phyloP scores from a whole-genome alignment of 2,888 invertebrate genomes.

The Platycheirus albimanus region DNA sequence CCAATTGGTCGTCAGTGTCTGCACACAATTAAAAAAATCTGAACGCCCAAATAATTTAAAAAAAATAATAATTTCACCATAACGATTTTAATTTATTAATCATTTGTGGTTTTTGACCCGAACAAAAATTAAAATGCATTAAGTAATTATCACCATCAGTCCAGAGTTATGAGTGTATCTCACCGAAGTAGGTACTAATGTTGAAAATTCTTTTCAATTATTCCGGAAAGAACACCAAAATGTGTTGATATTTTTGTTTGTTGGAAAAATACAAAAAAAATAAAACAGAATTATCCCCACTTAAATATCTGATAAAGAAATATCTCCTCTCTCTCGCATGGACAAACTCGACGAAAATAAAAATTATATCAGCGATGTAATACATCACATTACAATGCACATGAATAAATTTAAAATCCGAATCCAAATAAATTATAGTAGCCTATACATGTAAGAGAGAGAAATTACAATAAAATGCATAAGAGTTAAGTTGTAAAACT shows the following conservation, averaged over 20 bases:
- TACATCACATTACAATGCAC: conserved; percentile 23
- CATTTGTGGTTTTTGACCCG: conserved; percentile 44
- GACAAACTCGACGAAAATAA: background rate
- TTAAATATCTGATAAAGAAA: conserved; percentile 19
- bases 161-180: too few relatives aligned
- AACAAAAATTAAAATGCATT: conserved; percentile 24
- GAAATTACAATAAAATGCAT: background rate
- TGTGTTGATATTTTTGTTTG: conserved; percentile 10
- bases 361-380: background rate
- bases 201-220: conserved; percentile 24
- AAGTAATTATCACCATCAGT: conserved; percentile 1
- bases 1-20: too few relatives aligned
- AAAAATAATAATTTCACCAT: conserved; percentile 14
- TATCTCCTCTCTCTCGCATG: conserved; percentile 12
- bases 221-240: conserved; percentile 19
- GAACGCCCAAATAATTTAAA: background rate
- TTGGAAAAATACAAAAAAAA: background rate
- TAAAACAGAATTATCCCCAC: too few relatives aligned
- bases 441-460: too few relatives aligned
- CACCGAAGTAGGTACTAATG: too few relatives aligned
- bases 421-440: background rate
- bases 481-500: conserved; percentile 16
- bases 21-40: background rate
- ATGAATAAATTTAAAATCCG: conserved; percentile 18
- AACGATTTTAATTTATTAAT: conserved; percentile 35